A percentile compares a stretch with the other conserved stretches of the same genome.
phyloP scores from a whole-genome alignment of 1,140 invertebrate genomes.

The Macrosteles quadrilineatus region DNA sequence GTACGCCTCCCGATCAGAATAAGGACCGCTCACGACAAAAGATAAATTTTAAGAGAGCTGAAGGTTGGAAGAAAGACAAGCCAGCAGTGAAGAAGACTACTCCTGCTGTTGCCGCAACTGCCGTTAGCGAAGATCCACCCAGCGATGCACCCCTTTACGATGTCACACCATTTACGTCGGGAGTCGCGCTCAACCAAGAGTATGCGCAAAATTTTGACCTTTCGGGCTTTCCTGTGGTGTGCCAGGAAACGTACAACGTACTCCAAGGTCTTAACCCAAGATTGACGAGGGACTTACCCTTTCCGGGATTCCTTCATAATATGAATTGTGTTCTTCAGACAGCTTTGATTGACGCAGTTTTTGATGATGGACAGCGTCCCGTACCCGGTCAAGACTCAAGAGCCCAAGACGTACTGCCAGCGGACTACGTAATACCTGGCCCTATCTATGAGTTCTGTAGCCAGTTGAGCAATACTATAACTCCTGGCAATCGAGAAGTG shows the following conservation, averaged over 20 bases:
- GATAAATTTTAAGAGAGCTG: background rate
- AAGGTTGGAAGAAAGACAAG: background rate
- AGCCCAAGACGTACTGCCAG: background rate
- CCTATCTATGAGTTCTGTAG: background rate
- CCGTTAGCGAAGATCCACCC: background rate
- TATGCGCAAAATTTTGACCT: too few species aligned
- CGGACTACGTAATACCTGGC: background rate
- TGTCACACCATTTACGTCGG: background rate
- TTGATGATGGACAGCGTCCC: background rate
- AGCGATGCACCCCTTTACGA: background rate
- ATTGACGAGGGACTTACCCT: too few species aligned
- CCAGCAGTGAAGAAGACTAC: background rate
- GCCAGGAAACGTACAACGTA: background rate
- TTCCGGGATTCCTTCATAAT: background rate
- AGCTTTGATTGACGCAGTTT: background rate
- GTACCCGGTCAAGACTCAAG: background rate
- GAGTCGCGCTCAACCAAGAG: background rate
- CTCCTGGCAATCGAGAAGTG: too few species aligned
- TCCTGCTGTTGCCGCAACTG: background rate
- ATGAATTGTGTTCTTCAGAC: background rate
- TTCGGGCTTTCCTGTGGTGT: background rate
- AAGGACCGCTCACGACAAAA: background rate
- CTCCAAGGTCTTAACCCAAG: background rate
- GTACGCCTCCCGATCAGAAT: background rate
- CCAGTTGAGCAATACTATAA: too few species aligned